A percentile compares a stretch with the other conserved stretches of the same genome.
Evolutionary conservation across 2,113 vertebrate species (phyloP).

Genomic region (Hydropotes inermis): DNA sequence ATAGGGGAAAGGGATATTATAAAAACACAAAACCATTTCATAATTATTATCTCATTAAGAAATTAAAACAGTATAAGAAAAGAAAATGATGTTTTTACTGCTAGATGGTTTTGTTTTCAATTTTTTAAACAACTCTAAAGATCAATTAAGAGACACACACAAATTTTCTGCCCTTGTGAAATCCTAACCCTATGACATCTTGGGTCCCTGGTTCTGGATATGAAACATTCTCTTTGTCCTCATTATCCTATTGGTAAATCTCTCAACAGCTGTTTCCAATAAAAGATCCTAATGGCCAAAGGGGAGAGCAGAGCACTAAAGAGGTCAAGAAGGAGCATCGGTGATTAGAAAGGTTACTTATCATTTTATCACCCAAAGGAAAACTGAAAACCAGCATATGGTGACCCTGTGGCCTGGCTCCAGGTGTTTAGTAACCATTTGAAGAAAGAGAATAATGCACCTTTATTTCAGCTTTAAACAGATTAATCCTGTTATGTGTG

Average conservation of each 20-base stretch:
- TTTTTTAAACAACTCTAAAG: slow-evolving; percentile 46
- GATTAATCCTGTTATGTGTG: slow-evolving; percentile 50
- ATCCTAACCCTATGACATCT: slow-evolving; percentile 57
- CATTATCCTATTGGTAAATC: slow-evolving; percentile 64
- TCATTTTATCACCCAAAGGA: slow-evolving; percentile 52
- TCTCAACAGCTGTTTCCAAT: slow-evolving; percentile 83
- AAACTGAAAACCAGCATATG: slow-evolving; percentile 44
- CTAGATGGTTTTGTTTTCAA: neutral
- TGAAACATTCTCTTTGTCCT: slow-evolving; percentile 40
- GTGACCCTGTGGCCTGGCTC: neutral
- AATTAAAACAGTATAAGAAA: slow-evolving; percentile 39
- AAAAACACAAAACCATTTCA: neutral
- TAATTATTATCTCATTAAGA: neutral
- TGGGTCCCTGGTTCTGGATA: slow-evolving; percentile 48
- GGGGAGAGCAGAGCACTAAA: slow-evolving; percentile 35
- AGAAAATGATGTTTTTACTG: slow-evolving; percentile 36
- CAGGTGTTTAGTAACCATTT: slow-evolving; percentile 27
- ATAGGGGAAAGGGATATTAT: neutral
- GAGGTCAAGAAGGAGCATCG: slow-evolving; percentile 46
- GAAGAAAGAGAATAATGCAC: slow-evolving; percentile 46
- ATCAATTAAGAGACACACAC: slow-evolving; percentile 78
- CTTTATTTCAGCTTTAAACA: slow-evolving; percentile 35
- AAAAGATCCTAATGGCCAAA: slow-evolving; percentile 68
- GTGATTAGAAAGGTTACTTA: slow-evolving; percentile 54
- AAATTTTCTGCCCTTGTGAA: slow-evolving; percentile 73